A percentile compares a stretch with the other conserved stretches of the same genome.
phyloP scores from a whole-genome alignment of 2,113 vertebrate genomes.

The Poeciliopsis retropinna region DNA sequence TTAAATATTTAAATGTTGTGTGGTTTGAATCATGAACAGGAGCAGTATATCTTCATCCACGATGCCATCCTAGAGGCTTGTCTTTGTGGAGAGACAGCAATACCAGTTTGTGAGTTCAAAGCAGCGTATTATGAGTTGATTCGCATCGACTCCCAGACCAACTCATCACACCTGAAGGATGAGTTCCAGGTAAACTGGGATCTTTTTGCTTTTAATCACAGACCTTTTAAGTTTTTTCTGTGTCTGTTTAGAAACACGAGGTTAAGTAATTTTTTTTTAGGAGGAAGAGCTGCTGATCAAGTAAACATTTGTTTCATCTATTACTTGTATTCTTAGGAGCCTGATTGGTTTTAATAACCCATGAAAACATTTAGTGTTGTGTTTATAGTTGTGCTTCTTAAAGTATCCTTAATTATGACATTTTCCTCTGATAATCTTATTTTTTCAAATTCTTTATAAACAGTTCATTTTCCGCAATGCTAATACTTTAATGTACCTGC shows the following conservation, averaged over 20 bases:
- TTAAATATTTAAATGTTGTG: conserved; percentile 10
- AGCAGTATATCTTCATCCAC: conserved; percentile 99
- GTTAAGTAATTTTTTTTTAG: neutral
- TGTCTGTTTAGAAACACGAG: neutral
- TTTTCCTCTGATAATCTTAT: neutral
- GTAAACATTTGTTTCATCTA: neutral
- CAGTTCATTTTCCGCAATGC: neutral
- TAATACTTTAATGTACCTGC: neutral
- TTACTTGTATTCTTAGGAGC: neutral
- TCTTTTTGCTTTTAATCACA: neutral
- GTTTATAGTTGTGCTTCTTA: neutral
- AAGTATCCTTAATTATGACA: neutral
- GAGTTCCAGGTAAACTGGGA: conserved; percentile 91
- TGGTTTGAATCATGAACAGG: conserved; percentile 76
- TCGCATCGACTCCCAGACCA: conserved; percentile 98
- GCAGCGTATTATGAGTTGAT: conserved; percentile 99
- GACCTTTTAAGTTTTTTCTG: neutral
- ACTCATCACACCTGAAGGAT: conserved; percentile 98
- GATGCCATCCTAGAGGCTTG: conserved; percentile 99
- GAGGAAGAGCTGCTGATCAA: neutral
- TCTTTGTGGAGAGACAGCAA: conserved; percentile 97
- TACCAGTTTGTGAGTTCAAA: conserved; percentile 97
- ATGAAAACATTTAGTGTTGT: neutral
- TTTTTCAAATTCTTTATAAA: neutral
- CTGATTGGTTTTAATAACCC: neutral